Percentiles rank a stretch among this genome's conserved stretches.
Evolutionary conservation across 2,113 vertebrate genomes (phyloP).

Genomic region (Rattus norvegicus): DNA sequence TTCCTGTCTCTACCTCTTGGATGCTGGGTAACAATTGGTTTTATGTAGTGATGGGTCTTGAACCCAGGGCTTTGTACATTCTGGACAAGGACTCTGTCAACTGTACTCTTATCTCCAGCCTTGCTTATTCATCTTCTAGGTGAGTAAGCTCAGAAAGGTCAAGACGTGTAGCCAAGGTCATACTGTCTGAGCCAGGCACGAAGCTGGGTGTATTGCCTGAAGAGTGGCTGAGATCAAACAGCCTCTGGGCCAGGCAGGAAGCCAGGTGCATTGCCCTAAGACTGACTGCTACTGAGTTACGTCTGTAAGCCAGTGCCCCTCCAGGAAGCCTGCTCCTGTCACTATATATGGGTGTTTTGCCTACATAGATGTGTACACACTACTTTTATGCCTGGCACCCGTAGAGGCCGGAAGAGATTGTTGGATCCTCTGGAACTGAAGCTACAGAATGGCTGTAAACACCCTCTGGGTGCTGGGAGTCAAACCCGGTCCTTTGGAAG

Average conservation of each 20-base stretch:
- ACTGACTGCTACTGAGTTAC: neutral
- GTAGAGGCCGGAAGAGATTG: neutral
- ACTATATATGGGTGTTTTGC: neutral
- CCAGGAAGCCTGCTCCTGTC: neutral
- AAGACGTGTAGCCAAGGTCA: neutral
- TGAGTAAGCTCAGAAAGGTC: neutral
- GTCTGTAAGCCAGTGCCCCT: neutral
- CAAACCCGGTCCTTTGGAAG: neutral
- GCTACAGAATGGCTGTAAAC: too few species aligned
- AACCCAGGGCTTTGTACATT: neutral
- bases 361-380: neutral
- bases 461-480: neutral
- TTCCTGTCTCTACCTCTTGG: neutral
- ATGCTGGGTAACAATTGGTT: neutral
- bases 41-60: neutral
- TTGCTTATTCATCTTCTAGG: neutral
- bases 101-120: neutral
- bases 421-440: neutral
- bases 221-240: neutral
- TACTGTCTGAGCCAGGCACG: neutral
- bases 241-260: neutral
- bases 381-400: neutral
- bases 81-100: neutral
- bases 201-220: neutral
- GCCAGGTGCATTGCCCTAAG: neutral